Evolutionary conservation across 2,888 invertebrate genomes (phyloP).

Genomic region (Chesias legatella): DNA sequence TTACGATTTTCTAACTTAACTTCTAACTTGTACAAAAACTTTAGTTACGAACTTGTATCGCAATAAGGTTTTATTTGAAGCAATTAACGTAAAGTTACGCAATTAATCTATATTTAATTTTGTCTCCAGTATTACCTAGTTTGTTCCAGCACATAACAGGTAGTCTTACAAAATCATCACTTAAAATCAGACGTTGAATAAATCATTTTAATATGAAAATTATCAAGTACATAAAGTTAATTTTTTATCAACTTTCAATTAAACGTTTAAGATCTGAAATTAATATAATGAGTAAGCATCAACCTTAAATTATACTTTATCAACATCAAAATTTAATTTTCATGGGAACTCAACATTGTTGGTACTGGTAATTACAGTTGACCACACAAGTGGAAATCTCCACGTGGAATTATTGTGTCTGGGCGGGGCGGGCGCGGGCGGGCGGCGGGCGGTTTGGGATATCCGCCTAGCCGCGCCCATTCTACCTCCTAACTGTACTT

Average conservation of each 20-base stretch:
- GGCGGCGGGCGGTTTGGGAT: conserved; percentile 47
- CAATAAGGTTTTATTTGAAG: too few relatives aligned
- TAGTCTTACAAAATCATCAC: too few relatives aligned
- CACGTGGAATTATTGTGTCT: conserved; percentile 41
- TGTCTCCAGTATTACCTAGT: too few relatives aligned
- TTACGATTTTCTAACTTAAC: too few relatives aligned
- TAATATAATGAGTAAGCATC: conserved; percentile 6
- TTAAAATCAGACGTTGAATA: too few relatives aligned
- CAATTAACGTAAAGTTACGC: too few relatives aligned
- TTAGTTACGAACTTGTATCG: too few relatives aligned
- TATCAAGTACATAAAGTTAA: neutral
- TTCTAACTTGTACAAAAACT: too few relatives aligned
- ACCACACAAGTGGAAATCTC: conserved; percentile 49
- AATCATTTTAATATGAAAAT: too few relatives aligned
- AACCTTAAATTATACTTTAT: conserved; percentile 6
- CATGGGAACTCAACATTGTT: conserved; percentile 19
- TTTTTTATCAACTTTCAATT: conserved; percentile 7
- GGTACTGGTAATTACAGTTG: conserved; percentile 39
- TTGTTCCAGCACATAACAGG: too few relatives aligned
- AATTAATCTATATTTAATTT: too few relatives aligned
- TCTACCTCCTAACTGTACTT: conserved; percentile 24
- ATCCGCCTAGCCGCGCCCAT: conserved; percentile 46
- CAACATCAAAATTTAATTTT: conserved; percentile 16
- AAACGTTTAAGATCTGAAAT: conserved; percentile 1
- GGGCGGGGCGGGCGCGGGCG: too few relatives aligned